Evolutionary conservation across 2,888 invertebrate genomes (phyloP), one percentile per base, ranked within the genome.

Genomic region (Hypomecis atomaria): DNA sequence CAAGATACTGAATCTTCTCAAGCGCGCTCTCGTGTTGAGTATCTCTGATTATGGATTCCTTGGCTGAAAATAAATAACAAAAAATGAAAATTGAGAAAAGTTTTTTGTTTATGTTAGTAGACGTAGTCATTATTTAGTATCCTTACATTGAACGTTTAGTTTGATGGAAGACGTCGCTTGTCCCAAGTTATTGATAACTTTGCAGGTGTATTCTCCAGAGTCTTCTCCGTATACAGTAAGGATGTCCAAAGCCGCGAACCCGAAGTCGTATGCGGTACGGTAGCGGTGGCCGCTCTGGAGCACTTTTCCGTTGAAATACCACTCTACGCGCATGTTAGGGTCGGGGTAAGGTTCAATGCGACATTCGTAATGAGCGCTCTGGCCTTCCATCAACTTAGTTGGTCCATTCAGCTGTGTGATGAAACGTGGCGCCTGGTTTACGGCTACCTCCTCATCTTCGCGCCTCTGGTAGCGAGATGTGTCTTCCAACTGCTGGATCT

Each of bases 201-300:
- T 95, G 87, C 97, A 97, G 10, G 96, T 97, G 80, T 98, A 98
- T 85, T 97, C 97, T 59, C 99, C 99, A 70, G 97, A 96, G 86
- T 99, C 99, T 91, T 98, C 98, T 13, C 96, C 96, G 78, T 98
- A 98, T 1, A 98, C 98, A 47, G 98, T 97, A 37, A 98, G 94
- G 67, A 99, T 97, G 85, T 99, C 99, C 69, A 99, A 94, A 58
- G 99, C 97, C 62, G 98, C 98, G 88, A 98, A 99, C 50, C 99
- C 99, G 86, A 99, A 99, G 85, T 99, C 99, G 81, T 97, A 97
- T 53, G 98, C 96, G 53, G 98, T 98, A 80, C 98, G 95, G 93
- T 97, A 98, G 68, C 99, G 95, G 83, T 98, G 98, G 61, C 97
- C 97, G 68, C 96, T 96, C 77, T 96, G 96, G 54, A 98, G 90